These are phyloP conservation scores for Ricordea florida DNA, from an alignment of 92 coral and sea anemone genomes.

Conservation along the genomic window DNA sequence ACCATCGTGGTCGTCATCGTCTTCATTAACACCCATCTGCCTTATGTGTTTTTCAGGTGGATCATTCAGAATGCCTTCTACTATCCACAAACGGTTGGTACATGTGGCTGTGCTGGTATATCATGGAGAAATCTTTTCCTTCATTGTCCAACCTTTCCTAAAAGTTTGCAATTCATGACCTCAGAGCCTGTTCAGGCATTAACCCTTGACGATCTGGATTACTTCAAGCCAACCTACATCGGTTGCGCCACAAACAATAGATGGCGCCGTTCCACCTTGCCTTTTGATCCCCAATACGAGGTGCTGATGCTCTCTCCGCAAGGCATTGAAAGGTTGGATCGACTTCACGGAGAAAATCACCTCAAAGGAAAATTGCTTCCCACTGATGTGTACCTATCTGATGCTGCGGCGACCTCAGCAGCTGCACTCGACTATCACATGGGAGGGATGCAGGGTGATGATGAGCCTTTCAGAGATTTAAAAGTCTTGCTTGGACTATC, in stretches of 20 bases:
- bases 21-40: too few species aligned
- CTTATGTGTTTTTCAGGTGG: not conserved
- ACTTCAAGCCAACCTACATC: slow-evolving; percentile 70
- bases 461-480: slow-evolving; percentile 31
- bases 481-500: slow-evolving; percentile 54
- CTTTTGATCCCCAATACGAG: slow-evolving; percentile 28
- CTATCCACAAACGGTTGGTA: not conserved
- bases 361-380: slow-evolving; percentile 60
- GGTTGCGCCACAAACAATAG: slow-evolving; percentile 68
- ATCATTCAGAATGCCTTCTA: slow-evolving; percentile 19
- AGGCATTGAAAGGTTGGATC: slow-evolving; percentile 66
- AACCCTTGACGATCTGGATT: slow-evolving; percentile 64
- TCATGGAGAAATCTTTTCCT: slow-evolving; percentile 36
- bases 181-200: slow-evolving; percentile 39
- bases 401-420: slow-evolving; percentile 82
- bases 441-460: slow-evolving; percentile 35
- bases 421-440: slow-evolving; percentile 71
- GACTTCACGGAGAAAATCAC: slow-evolving; percentile 33
- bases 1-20: too few species aligned
- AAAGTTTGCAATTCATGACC: not conserved
- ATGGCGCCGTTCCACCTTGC: slow-evolving; percentile 55
- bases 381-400: slow-evolving; percentile 67
- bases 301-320: slow-evolving; percentile 60
- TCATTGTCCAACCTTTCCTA: not conserved
- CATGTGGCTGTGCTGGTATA: slow-evolving; percentile 12